Evolutionary conservation across 2,888 invertebrate species (phyloP).

Genomic region (Lithophane ornitopus): DNA sequence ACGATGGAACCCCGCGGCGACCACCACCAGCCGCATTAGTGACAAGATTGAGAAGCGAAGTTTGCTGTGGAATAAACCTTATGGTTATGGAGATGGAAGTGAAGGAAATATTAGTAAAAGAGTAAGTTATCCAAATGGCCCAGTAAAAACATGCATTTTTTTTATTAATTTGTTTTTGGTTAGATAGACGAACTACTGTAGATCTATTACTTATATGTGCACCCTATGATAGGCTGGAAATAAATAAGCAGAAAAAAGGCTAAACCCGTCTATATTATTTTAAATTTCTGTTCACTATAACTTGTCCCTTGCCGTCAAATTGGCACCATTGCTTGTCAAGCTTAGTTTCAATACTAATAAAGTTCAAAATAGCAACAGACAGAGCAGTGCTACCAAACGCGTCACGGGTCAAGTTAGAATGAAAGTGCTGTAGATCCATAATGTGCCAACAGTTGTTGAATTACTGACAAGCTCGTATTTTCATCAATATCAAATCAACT

Average conservation of each 20-base stretch:
- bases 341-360: too few relatives aligned
- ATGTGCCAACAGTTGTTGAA: neutral
- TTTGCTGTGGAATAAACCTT: conserved; percentile 86
- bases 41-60: conserved; percentile 92
- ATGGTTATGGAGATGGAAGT: conserved; percentile 47
- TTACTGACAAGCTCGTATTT: neutral
- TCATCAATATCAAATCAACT: conserved; percentile 4
- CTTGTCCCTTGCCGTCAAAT: too few relatives aligned
- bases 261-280: neutral
- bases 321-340: too few relatives aligned
- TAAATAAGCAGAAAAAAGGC: conserved; percentile 3
- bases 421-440: too few relatives aligned
- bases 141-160: conserved; percentile 32
- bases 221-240: neutral
- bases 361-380: too few relatives aligned
- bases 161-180: neutral
- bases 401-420: too few relatives aligned
- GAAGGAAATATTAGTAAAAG: conserved; percentile 15
- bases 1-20: conserved; percentile 95
- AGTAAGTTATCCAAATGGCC: conserved; percentile 4
- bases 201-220: neutral
- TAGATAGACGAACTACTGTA: neutral
- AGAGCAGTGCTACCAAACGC: too few relatives aligned
- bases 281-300: too few relatives aligned
- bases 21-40: conserved; percentile 94